Conservation (phyloP, 2,113 vertebrate genomes). For the Brachyhypopomus gauderio region DNA sequence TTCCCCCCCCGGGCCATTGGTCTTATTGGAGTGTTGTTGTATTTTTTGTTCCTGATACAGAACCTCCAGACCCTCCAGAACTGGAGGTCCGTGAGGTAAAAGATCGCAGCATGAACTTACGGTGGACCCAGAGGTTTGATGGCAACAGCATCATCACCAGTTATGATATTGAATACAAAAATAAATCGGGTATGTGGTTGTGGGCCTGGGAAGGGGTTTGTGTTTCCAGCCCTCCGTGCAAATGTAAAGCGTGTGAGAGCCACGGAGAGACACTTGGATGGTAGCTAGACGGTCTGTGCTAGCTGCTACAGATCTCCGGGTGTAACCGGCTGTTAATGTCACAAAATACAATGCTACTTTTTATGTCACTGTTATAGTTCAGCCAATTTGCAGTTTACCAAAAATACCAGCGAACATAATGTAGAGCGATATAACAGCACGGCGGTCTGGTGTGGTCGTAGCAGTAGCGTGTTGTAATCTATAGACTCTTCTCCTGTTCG, state of each 20-base stretch:
- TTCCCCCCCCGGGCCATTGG: not conserved
- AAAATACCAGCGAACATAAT: conserved; percentile 11
- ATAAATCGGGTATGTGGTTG: conserved; percentile 85
- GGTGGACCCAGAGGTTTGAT: conserved; percentile 96
- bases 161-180: conserved; percentile 98
- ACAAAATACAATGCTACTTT: not conserved
- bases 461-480: conserved; percentile 5
- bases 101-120: conserved; percentile 95
- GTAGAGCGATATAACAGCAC: not conserved
- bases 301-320: not conserved
- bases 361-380: not conserved
- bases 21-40: not conserved
- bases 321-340: not conserved
- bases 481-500: fast-evolving
- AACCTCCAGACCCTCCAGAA: conserved; percentile 95
- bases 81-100: conserved; percentile 96
- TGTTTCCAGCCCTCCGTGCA: not conserved
- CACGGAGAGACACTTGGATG: not conserved
- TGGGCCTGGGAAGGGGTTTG: not conserved
- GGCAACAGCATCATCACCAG: conserved; percentile 98
- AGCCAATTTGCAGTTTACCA: too few relatives aligned
- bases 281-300: not conserved
- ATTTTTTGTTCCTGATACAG: conserved; percentile 64
- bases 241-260: not conserved
- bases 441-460: not conserved